Conservation (phyloP, 2,113 vertebrate species). For the Megaptera novaeangliae region DNA sequence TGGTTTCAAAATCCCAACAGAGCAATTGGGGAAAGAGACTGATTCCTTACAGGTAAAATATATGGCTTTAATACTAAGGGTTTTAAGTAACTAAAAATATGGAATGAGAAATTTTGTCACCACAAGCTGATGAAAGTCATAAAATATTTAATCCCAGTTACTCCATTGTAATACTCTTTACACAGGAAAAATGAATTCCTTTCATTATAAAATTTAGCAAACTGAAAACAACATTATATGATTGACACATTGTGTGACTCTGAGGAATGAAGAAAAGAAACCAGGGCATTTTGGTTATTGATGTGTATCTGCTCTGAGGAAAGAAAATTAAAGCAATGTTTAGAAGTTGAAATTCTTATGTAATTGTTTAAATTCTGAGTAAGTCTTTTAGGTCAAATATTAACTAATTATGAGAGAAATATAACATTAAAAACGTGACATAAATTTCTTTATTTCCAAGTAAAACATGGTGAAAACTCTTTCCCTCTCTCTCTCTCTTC, state of each 20-base stretch:
- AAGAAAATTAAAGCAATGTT: neutral
- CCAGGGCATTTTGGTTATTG: neutral
- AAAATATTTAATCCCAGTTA: constrained; percentile 13
- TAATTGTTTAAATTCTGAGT: neutral
- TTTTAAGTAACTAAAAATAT: neutral
- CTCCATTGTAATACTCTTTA: neutral
- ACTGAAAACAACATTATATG: neutral
- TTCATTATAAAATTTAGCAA: neutral
- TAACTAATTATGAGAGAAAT: neutral
- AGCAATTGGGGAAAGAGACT: neutral
- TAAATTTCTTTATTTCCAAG: neutral
- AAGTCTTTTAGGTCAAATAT: neutral
- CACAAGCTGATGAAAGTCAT: neutral
- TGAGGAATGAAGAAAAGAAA: neutral
- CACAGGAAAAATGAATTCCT: neutral
- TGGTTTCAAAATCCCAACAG: constrained; percentile 33
- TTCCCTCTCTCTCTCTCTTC: neutral
- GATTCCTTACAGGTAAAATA: constrained; percentile 37
- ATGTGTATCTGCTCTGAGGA: neutral
- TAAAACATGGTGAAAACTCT: neutral
- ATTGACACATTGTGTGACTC: neutral
- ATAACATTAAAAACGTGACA: neutral
- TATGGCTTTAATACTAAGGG: neutral
- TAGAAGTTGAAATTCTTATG: neutral
- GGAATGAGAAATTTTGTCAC: neutral